Evolutionary conservation across 2,113 vertebrate species (phyloP).

Genomic region (Cephalopholis sonnerati): DNA sequence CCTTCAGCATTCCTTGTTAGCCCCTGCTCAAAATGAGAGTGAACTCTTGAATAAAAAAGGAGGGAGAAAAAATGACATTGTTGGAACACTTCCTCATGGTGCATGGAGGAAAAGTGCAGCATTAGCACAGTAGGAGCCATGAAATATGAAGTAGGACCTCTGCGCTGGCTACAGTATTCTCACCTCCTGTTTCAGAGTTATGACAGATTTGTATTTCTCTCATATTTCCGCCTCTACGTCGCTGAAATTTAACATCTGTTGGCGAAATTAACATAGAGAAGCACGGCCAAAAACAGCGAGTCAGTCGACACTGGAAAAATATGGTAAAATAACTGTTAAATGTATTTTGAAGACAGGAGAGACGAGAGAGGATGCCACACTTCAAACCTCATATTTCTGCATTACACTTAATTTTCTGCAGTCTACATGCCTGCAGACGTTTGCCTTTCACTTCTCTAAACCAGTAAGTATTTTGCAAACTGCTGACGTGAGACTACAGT

Average conservation of each 20-base stretch:
- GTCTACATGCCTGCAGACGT: constrained; percentile 5
- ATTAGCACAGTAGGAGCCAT: constrained; percentile 15
- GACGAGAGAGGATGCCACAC: constrained; percentile 11
- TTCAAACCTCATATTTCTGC: constrained; percentile 39
- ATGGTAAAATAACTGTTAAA: constrained; percentile 14
- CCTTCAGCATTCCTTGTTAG: too few species aligned
- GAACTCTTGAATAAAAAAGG: background rate
- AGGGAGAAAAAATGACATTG: background rate
- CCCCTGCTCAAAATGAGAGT: background rate
- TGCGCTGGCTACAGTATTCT: constrained; percentile 8
- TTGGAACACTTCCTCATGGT: background rate
- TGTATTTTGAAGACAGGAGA: constrained; percentile 1
- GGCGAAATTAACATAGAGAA: constrained; percentile 6
- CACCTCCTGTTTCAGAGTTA: constrained; percentile 34
- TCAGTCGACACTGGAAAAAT: constrained; percentile 39
- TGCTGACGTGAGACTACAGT: background rate
- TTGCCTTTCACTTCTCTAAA: background rate
- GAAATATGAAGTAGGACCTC: constrained; percentile 39
- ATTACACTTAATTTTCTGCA: constrained; percentile 3
- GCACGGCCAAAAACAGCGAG: constrained; percentile 41
- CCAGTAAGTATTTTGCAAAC: background rate
- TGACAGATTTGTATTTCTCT: constrained; percentile 45
- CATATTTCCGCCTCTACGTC: constrained; percentile 40
- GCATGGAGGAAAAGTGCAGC: background rate
- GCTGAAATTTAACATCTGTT: constrained; percentile 59